Evolutionary conservation across 2,888 invertebrate genomes (phyloP), one percentile per base, ranked within the genome.

Genomic region (Polydrusus tereticollis): DNA sequence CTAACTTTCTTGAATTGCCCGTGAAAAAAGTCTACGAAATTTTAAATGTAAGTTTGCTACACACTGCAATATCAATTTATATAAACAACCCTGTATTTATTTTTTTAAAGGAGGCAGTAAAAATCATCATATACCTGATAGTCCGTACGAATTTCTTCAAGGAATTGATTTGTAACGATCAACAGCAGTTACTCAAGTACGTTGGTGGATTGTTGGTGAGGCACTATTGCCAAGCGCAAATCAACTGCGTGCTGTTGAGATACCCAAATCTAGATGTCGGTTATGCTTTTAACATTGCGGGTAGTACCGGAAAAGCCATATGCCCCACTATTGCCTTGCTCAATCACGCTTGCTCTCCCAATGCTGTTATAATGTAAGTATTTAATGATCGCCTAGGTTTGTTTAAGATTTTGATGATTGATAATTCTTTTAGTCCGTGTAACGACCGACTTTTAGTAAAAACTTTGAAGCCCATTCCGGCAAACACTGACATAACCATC

Each of bases 131-230:
- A 5, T 80, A 81, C 63, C 65, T 80, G 8, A 73, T 77, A 63
- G 69, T 62, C 5, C 71, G 76, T 47, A 79, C 79, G 0, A 63
- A 55, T 23, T 80, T 80, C 67, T 80, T 80, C 47, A 43, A 64
- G 20, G 57, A 36, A 6, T 63, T 69, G 16, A n/a, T 2, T 5
- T 29, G 16, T 18, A 29, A 55, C 10, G 10, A 55, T 16, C 7
- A 7, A 4, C 3, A 14, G 10, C 60, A 68, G 38, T 66, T 75
- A 26, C 75, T 78, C 47, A 43, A 69, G 10, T 76, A 67, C 38
- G 58, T 81, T 43, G 81, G 81, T 7, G 81, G 81, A 23, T 43
- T 80, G 16, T 29, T 81, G 45, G 75, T 80, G 6, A 77, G 75
- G 20, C 80, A 80, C 50, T 78, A 79, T 47, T 77, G 75, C 26